These are phyloP conservation scores for Erpornis zantholeuca DNA, from an alignment of 2,113 vertebrate species.

Conservation along the genomic window DNA sequence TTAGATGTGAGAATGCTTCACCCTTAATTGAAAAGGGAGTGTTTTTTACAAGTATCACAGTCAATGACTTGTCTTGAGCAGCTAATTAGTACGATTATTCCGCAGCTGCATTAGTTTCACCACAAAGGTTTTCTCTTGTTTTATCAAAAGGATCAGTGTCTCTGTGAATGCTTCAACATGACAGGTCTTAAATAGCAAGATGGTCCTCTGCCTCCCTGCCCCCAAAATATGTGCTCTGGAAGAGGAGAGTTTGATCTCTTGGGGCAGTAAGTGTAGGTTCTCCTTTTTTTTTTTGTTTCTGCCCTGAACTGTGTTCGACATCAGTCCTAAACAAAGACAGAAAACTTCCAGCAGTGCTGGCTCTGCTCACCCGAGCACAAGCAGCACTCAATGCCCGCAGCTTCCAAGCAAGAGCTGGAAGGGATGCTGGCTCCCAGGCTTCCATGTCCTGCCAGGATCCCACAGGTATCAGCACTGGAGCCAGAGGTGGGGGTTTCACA, in stretches of 20 bases:
- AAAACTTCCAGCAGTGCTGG: background rate
- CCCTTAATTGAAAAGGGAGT: conserved; percentile 73
- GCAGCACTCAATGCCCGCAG: fast-evolving
- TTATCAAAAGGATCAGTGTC: conserved; percentile 92
- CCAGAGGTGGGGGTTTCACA: background rate
- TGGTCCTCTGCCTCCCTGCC: conserved; percentile 47
- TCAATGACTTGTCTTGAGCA: conserved; percentile 80
- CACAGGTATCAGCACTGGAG: background rate
- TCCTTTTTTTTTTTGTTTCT: background rate
- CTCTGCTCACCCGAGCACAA: background rate
- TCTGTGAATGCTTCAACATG: conserved; percentile 81
- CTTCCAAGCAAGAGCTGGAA: background rate
- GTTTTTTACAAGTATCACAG: conserved; percentile 67
- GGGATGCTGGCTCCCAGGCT: background rate
- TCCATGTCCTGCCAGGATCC: background rate
- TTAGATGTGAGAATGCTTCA: conserved; percentile 62
- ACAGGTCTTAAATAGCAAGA: conserved; percentile 85
- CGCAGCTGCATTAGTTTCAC: conserved; percentile 85
- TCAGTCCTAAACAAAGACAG: background rate
- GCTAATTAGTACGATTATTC: conserved; percentile 99
- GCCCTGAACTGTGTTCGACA: background rate
- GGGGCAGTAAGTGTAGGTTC: background rate
- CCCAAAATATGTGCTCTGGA: conserved; percentile 7
- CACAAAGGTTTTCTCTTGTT: conserved; percentile 84
- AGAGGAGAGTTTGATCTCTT: conserved; percentile 34